Conservation (phyloP, 2,888 invertebrate genomes). For the Amorpha juglandis region DNA sequence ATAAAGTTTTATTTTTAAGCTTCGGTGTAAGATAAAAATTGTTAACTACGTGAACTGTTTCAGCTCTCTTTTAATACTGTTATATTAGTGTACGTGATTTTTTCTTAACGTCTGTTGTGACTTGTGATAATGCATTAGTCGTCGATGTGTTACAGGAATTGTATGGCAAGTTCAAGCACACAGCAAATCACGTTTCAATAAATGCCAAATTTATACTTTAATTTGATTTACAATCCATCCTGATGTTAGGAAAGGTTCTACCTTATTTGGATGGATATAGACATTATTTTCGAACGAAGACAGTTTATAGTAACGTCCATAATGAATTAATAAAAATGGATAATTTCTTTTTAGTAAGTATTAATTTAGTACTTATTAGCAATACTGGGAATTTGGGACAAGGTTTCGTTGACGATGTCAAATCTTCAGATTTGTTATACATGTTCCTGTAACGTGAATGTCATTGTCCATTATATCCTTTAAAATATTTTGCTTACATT, state of each 20-base stretch:
- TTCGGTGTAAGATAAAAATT: constrained; percentile 44
- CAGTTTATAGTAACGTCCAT: neutral
- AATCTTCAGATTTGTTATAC: neutral
- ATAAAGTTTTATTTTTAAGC: constrained; percentile 49
- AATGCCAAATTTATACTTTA: constrained; percentile 23
- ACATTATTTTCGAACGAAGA: neutral
- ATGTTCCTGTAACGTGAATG: constrained; percentile 35
- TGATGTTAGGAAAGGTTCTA: neutral
- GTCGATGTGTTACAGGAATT: constrained; percentile 23
- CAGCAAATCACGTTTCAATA: constrained; percentile 50
- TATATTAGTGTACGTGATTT: constrained; percentile 46
- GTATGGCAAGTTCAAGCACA: constrained; percentile 32
- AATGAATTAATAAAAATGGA: neutral
- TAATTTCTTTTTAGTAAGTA: neutral
- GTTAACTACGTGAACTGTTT: constrained; percentile 50
- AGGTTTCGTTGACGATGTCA: no score
- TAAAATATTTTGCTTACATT: constrained; percentile 43
- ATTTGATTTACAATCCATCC: neutral
- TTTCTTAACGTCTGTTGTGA: constrained; percentile 45
- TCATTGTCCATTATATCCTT: constrained; percentile 50
- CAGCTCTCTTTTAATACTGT: constrained; percentile 57
- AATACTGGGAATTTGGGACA: no score
- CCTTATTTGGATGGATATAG: neutral
- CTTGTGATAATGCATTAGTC: constrained; percentile 29
- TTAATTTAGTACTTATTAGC: no score